These are phyloP conservation scores for Grantiella picta DNA, from an alignment of 2,113 vertebrate genomes.

Conservation along the genomic window DNA sequence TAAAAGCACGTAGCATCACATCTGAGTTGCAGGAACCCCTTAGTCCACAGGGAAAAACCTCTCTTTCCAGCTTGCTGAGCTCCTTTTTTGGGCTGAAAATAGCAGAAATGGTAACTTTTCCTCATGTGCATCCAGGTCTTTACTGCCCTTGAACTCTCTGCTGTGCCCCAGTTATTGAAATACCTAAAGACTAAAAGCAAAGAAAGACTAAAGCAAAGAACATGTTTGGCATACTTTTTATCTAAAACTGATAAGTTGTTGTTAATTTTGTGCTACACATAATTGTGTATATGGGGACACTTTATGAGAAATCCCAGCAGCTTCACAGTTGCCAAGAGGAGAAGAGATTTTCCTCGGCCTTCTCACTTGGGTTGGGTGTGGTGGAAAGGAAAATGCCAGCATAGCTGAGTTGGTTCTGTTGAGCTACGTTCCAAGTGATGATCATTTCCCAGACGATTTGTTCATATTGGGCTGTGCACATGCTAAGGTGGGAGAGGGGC, in stretches of 20 bases:
- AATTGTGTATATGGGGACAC: neutral
- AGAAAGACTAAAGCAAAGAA: neutral
- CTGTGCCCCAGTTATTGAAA: neutral
- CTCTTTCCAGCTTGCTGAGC: neutral
- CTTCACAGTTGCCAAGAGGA: neutral
- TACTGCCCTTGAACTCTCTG: neutral
- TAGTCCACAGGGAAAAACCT: neutral
- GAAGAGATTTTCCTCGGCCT: neutral
- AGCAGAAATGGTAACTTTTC: neutral
- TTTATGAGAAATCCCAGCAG: neutral
- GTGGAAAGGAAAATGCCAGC: neutral
- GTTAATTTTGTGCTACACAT: neutral
- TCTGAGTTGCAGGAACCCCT: neutral
- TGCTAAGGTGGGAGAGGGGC: neutral
- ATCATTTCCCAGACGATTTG: neutral
- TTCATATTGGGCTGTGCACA: neutral
- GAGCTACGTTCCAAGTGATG: accelerated
- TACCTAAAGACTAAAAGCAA: no score
- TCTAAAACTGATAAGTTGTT: neutral
- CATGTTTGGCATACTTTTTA: neutral
- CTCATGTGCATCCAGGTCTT: neutral
- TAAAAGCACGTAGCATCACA: neutral
- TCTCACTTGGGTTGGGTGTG: accelerated
- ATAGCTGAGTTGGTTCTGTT: neutral
- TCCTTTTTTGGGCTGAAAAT: neutral